phyloP scores from a whole-genome alignment of 2,888 invertebrate genomes.

The Tachina grossa region DNA sequence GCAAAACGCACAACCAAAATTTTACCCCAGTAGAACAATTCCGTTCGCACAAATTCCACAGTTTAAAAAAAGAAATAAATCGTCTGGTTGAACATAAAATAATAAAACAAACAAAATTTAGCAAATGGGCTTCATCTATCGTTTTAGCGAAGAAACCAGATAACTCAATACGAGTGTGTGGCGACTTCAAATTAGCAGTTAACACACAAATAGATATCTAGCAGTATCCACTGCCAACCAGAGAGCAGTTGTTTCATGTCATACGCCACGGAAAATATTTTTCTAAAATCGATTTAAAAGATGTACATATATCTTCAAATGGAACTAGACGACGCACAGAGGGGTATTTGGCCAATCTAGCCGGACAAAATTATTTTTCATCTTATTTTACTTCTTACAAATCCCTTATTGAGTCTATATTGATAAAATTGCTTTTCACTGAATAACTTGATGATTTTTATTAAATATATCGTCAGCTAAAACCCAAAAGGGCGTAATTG shows the following conservation, averaged over 20 bases:
- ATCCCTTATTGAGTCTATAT: too few species aligned
- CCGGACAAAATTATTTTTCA: too few species aligned
- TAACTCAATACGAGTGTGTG: conserved; percentile 72
- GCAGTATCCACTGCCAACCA: conserved; percentile 67
- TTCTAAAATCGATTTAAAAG: conserved; percentile 51
- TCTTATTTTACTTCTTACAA: too few species aligned
- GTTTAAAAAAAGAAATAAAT: conserved; percentile 35
- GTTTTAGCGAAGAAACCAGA: conserved; percentile 76
- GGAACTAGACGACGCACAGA: conserved; percentile 50
- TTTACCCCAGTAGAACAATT: conserved; percentile 62
- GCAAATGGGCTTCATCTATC: conserved; percentile 15
- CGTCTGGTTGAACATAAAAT: conserved; percentile 5
- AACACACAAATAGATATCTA: conserved; percentile 74
- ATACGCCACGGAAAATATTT: conserved; percentile 50
- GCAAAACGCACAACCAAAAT: conserved; percentile 61
- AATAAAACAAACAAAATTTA: conserved; percentile 40
- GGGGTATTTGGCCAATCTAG: too few species aligned
- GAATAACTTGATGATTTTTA: too few species aligned
- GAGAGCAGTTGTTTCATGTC: conserved; percentile 44
- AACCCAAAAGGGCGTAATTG: too few species aligned
- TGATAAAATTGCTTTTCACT: too few species aligned
- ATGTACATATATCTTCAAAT: conserved; percentile 57
- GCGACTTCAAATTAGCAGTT: conserved; percentile 67
- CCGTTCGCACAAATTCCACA: conserved; percentile 62
- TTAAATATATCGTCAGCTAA: too few species aligned